Base-by-base conservation (phyloP, 2,113 vertebrate species). In the Menura novaehollandiae region DNA sequence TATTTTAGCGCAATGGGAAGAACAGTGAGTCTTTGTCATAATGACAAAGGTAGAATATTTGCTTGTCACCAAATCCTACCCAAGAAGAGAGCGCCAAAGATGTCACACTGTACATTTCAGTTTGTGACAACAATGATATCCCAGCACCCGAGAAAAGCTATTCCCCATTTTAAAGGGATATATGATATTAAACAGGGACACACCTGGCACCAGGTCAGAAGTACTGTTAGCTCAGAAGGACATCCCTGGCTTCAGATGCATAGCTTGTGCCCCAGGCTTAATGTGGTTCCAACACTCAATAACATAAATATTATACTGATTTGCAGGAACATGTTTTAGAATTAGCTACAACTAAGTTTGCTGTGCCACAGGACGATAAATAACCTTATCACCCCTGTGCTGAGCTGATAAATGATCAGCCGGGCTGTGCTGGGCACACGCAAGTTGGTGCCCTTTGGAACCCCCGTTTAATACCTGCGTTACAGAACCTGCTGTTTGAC, bases 391-490 rank as follows among this genome's bases (percentile, higher is more conserved):
- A 37, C 11, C 35, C 28, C 68, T 7, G 26, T 3, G 32, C 80
- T 33, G 41, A 55, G 49, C 64, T 6, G 19, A 47, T 81, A 75
- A 91, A 62, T 49, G 53, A 74, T 84, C 75, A 66, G 78, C 30
- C 0, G 1, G 67, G 49, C 71, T 88, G 44, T 3, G 30, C 75
- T 24, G n/a, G 56, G 80, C 60, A 41, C 86, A 77, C 0, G 2
- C 51, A 83, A 76, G 94, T 73, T 89, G 78, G 81, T 94, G 93
- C 89, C 46, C 95, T 96, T 96, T 96, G 93, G 95, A 97, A 93
- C 47, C 3, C 2, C 46, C 0, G 1, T 92, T 83, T 62, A 69
- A 37, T 86, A 67, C 86, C 83, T 59, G 59, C 3, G 16, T 7
- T 71, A 79, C 30, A 85, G 83, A 63, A n/a, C 30, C 43, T 49